Conservation (phyloP, 2,797 vertebrate species). For the Macrochelys suwanniensis region DNA sequence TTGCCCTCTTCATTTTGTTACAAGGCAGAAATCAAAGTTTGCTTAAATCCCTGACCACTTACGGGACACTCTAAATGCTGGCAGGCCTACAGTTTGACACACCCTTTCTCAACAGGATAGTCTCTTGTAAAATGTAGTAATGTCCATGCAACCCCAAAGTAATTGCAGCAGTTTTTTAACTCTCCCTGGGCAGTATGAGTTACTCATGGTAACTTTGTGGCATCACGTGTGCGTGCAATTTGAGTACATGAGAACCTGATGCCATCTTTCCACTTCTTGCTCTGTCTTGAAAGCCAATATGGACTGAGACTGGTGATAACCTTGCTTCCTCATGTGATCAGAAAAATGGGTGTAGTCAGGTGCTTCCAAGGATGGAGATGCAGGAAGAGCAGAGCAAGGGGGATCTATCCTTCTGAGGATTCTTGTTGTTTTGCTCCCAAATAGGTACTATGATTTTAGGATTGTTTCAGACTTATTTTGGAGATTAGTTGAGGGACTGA, state of each 20-base stretch:
- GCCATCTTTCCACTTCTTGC: background rate
- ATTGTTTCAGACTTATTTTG: background rate
- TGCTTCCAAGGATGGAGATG: background rate
- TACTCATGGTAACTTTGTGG: background rate
- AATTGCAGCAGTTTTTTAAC: background rate
- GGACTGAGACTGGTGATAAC: background rate
- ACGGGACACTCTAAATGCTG: background rate
- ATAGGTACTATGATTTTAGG: background rate
- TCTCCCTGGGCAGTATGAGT: background rate
- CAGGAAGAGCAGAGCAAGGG: background rate
- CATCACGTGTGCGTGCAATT: background rate
- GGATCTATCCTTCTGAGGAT: background rate
- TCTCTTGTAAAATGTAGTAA: background rate
- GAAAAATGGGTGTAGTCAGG: background rate
- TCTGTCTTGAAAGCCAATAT: background rate
- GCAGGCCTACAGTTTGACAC: background rate
- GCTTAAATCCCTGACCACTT: background rate
- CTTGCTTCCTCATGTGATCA: background rate
- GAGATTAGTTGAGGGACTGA: background rate
- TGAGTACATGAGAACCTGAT: background rate
- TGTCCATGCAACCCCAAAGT: background rate
- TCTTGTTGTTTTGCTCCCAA: background rate
- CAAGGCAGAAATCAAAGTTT: background rate
- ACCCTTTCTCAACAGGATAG: background rate
- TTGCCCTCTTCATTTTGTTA: background rate